Conservation (phyloP, 35 echinoderm and acorn worm genomes). For the Stichopus chloronotus region DNA sequence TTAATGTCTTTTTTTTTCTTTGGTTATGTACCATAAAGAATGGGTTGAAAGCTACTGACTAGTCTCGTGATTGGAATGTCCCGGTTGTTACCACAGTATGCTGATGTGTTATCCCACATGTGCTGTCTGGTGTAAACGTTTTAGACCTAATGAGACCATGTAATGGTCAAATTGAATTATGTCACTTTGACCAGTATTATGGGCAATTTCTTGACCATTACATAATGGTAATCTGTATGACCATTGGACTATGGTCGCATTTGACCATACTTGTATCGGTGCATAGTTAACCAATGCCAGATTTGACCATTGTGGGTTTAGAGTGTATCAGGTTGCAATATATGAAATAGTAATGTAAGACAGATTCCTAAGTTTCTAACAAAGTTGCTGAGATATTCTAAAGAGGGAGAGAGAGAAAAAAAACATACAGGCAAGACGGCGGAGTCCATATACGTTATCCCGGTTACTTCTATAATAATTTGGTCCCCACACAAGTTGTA, state of each 20-base stretch:
- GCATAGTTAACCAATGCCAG: not conserved
- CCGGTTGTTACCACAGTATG: not conserved
- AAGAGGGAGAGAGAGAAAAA: too few species aligned
- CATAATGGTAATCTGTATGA: not conserved
- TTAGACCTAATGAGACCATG: not conserved
- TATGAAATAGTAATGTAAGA: too few species aligned
- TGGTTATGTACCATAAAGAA: too few species aligned
- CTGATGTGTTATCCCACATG: not conserved
- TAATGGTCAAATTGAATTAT: not conserved
- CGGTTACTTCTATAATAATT: too few species aligned
- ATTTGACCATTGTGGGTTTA: too few species aligned
- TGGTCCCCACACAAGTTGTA: too few species aligned
- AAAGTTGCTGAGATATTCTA: too few species aligned
- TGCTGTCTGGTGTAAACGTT: not conserved
- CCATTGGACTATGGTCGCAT: not conserved
- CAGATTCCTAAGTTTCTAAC: too few species aligned
- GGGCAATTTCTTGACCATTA: not conserved
- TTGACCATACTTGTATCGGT: not conserved
- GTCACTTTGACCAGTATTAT: not conserved
- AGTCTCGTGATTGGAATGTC: not conserved
- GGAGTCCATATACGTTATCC: too few species aligned
- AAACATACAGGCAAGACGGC: too few species aligned
- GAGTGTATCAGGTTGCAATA: too few species aligned
- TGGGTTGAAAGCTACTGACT: not conserved
- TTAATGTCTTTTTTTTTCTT: too few species aligned